Base-by-base conservation (phyloP, 1,140 invertebrate genomes). In the Eriosoma lanigerum region DNA sequence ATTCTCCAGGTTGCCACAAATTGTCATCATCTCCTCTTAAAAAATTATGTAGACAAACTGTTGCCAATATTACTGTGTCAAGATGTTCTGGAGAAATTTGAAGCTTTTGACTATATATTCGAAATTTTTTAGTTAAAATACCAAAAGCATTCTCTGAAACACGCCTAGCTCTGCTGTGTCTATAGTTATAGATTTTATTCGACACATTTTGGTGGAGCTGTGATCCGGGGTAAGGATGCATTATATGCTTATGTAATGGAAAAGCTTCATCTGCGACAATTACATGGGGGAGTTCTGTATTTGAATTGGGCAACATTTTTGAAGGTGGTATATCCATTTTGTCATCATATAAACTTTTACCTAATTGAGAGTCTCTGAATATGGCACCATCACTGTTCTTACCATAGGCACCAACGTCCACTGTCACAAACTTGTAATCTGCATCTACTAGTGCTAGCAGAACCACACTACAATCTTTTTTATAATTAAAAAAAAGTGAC, bases 71-170 rank as follows among this genome's bases (percentile, higher is more conserved):
- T 58, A 58, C 6, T 58, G n/a, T 15, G n/a, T 58, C 54, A 19
- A 58, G 54, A n/a, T 58, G 9, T 21, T 58, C 54, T 1, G 54
- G 54, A 21, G 9, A 58, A 58, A 58, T n/a, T 58, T 58, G 54
- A 58, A 58, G 24, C n/a, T 58, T 58, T 58, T 58, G 54, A n/a
- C n/a, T 58, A n/a, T 58, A 86, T 54, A 87, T 83, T 83, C 86
- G 82, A 83, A 86, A 88, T 48, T 84, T 83, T 44, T 84, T 83
- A 1, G 85, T 82, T 52, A 89, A 82, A 75, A 89, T 88, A n/a
- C 88, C 88, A 84, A 89, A 89, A 9, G 85, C 85, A 84, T 89
- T 89, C 85, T 89, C 88, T 4, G 88, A 84, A 26, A 87, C 84
- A 81, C 85, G 84, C 24, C 86, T 82, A 44, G 85, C 84, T 73